Percentiles rank a stretch among this genome's conserved stretches.
These are phyloP conservation scores for Hydrolagus affinis DNA, from an alignment of 2,113 vertebrate genomes.

Conservation along the genomic window DNA sequence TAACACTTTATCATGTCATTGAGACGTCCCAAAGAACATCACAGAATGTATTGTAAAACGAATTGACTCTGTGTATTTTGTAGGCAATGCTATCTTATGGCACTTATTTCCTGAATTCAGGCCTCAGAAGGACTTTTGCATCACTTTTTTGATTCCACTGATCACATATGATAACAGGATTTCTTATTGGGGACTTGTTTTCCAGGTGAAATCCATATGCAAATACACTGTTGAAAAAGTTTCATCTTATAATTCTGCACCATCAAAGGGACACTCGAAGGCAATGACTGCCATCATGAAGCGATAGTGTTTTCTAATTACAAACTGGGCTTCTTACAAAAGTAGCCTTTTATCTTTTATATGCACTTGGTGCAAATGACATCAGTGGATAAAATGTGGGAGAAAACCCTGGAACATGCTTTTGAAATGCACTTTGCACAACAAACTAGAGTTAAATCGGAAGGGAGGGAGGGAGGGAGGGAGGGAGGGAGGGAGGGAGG, in stretches of 20 bases:
- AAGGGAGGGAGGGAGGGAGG: background rate
- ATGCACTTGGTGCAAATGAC: background rate
- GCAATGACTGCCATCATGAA: background rate
- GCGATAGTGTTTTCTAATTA: constrained; percentile 22
- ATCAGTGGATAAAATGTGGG: background rate
- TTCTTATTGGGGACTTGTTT: background rate
- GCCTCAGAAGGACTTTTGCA: background rate
- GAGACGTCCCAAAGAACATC: no score
- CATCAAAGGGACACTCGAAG: constrained; percentile 14
- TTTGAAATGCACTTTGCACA: background rate
- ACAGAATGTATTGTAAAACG: no score
- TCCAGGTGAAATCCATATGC: constrained; percentile 19
- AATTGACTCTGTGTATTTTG: no score
- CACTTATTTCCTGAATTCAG: background rate
- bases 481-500: no score
- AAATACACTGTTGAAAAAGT: constrained; percentile 12
- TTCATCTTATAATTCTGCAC: background rate
- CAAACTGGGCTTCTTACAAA: constrained; percentile 13
- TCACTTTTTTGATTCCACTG: background rate
- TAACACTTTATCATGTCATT: no score
- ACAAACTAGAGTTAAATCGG: background rate
- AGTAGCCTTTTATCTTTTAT: constrained; percentile 23
- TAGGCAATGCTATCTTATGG: background rate
- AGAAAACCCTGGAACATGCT: background rate
- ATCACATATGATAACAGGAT: background rate